Percentiles rank a stretch among this genome's conserved stretches.
Evolutionary conservation across 2,113 vertebrate genomes (phyloP).

Genomic region (Anoplopoma fimbria): DNA sequence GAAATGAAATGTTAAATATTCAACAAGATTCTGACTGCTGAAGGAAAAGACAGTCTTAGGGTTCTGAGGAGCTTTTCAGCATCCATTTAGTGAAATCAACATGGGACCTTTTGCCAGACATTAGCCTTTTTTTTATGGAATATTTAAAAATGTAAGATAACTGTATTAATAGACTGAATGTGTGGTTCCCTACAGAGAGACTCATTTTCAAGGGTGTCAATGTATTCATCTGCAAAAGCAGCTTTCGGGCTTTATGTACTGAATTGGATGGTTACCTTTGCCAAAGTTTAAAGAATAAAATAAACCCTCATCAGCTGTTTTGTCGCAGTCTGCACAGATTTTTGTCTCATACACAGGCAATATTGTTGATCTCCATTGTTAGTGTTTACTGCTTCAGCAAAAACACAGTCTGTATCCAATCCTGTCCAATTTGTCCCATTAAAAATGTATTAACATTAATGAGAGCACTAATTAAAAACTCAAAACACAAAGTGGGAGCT

Average conservation of each 20-base stretch:
- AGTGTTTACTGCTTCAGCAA: not conserved
- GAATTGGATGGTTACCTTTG: not conserved
- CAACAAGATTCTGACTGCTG: not conserved
- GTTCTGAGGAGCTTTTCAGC: not conserved
- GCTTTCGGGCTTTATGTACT: not conserved
- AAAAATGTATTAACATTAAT: conserved; percentile 15
- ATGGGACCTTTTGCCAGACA: not conserved
- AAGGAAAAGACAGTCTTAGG: not conserved
- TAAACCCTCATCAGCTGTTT: not conserved
- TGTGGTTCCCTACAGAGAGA: not conserved
- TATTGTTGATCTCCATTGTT: conserved; percentile 7
- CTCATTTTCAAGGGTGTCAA: not conserved
- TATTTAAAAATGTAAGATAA: not conserved
- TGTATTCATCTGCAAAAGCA: not conserved
- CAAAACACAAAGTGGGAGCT: not conserved
- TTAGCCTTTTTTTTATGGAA: not conserved
- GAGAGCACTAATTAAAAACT: not conserved
- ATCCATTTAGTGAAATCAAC: not conserved
- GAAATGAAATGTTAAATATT: conserved; percentile 10
- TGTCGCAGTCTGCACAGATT: not conserved
- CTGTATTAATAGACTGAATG: not conserved
- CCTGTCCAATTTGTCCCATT: conserved; percentile 8
- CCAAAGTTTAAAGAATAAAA: not conserved
- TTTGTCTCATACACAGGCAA: not conserved
- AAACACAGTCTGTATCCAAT: not conserved